These are phyloP conservation scores for Lasioglossum malachurum DNA, from an alignment of 2,888 invertebrate species.

Conservation along the genomic window DNA sequence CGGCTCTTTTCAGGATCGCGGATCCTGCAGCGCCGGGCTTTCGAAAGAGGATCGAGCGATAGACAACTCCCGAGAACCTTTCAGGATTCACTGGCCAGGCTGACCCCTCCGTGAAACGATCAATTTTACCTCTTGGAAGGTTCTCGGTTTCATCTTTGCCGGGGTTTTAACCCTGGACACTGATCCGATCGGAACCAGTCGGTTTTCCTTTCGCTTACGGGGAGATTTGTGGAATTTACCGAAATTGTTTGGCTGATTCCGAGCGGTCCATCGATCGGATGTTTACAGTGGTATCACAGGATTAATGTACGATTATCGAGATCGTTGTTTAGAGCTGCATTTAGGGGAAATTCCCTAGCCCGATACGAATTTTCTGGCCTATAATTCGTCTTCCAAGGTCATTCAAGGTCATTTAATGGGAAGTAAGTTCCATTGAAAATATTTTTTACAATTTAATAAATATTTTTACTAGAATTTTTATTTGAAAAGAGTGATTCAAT, in stretches of 20 bases:
- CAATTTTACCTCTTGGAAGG: background rate
- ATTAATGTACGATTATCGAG: too few species aligned
- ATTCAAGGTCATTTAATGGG: too few species aligned
- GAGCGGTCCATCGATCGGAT: background rate
- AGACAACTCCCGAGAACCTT: background rate
- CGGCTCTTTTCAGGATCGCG: slow-evolving; percentile 3
- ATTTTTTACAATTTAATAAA: too few species aligned
- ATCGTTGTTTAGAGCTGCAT: too few species aligned
- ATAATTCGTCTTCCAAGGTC: too few species aligned
- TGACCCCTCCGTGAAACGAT: background rate
- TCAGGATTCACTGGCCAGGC: background rate
- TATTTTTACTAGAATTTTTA: too few species aligned
- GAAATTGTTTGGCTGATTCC: background rate
- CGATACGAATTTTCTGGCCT: too few species aligned
- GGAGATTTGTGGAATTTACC: background rate
- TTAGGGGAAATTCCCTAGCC: too few species aligned
- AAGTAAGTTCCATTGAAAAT: too few species aligned
- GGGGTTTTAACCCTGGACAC: background rate
- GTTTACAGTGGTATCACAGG: background rate
- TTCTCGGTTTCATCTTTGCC: background rate
- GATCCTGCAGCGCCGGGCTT: background rate
- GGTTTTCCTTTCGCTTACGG: background rate
- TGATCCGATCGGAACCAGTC: background rate
- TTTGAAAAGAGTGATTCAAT: too few species aligned
- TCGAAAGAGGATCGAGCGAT: background rate